Evolutionary conservation across 2,797 vertebrate genomes (phyloP).

Genomic region (Falco cherrug): DNA sequence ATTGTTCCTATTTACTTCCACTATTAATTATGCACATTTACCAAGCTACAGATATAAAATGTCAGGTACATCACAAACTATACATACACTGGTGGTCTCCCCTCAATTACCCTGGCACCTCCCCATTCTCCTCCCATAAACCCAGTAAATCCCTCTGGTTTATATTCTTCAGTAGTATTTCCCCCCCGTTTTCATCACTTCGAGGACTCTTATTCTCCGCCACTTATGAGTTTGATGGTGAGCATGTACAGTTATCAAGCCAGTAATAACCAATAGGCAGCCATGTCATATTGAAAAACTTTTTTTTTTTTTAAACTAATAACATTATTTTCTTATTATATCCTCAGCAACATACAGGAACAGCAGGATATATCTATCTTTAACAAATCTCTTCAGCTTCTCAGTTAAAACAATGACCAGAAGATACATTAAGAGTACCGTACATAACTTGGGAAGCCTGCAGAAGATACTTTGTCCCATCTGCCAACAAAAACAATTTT

Average conservation of each 20-base stretch:
- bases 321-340: background rate
- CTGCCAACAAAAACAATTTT: background rate
- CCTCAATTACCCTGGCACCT: background rate
- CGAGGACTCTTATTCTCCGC: background rate
- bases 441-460: background rate
- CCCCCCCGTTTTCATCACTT: background rate
- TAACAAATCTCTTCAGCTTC: background rate
- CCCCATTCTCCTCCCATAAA: background rate
- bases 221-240: too few species aligned
- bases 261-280: background rate
- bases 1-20: background rate
- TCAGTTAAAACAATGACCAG: background rate
- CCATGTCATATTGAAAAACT: accelerated
- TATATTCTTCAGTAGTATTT: background rate
- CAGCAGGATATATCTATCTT: background rate
- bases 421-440: background rate
- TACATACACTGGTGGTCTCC: background rate
- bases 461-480: background rate
- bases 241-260: background rate
- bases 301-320: too few species aligned
- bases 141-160: background rate
- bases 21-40: background rate
- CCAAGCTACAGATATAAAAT: background rate
- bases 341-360: background rate
- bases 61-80: background rate